Evolutionary conservation across 2,113 vertebrate genomes (phyloP), one percentile per base, ranked within the genome.

Genomic region (Harpagus bidentatus): DNA sequence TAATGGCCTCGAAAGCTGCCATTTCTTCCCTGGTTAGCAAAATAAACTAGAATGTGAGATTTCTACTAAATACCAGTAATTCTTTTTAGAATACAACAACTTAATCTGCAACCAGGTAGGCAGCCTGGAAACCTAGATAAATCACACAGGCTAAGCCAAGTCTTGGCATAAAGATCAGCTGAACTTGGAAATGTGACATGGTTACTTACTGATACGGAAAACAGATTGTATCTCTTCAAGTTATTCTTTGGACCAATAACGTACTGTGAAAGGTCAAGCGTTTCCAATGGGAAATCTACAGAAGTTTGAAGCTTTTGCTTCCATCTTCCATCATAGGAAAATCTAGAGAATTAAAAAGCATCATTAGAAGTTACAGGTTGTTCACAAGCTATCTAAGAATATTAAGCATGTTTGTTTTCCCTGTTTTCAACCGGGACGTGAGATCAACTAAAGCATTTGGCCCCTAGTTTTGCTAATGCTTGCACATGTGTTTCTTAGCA

Each of bases 321-420:
- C 99, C 99, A 99, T 72, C 99, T 98, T 66, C 99, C 99, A 94
- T 99, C 99, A 17, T 99, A 99, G 55, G 99, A 99, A 97, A 99
- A 99, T 88, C 99, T 99, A 90, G 59, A 90, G 56, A 85, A 90
- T 90, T 20, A 79, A 69, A 96, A 93, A 73, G 81, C 43, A 67
- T 70, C 1, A n/a, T 55, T 6, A 45, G 40, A 32, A 63, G 42
- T 53, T 74, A 53, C 17, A 69, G 32, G 56, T n/a, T 67, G 28
- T 29, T 71, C 61, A 67, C 38, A 69, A 59, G 59, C 29, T 71
- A 13, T 16, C 66, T 23, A 21, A 50, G 10, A 76, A 61, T 17
- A 42, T 15, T 36, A 43, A 79, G 21, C 4, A 8, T 4, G 17
- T 63, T 66, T 26, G 6, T 69, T 53, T 80, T 38, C 58, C 34